phyloP scores from a whole-genome alignment of 2,797 vertebrate species.

The Catharus ustulatus region DNA sequence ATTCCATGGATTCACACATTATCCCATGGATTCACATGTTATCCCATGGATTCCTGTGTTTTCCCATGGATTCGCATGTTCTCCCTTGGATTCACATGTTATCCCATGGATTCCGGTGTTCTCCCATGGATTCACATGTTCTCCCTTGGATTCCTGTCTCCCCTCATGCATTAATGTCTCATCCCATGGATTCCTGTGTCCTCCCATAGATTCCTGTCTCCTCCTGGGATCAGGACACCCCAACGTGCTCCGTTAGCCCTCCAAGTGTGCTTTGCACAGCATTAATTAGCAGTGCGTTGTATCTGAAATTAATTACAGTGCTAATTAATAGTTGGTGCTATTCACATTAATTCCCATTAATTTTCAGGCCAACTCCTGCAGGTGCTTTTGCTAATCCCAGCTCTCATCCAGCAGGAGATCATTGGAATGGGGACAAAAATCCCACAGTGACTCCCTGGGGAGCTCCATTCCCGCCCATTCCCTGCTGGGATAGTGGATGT shows the following conservation, averaged over 20 bases:
- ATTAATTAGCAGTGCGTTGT: neutral
- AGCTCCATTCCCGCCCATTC: neutral
- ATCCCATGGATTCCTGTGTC: too few species aligned
- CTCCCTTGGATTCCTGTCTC: neutral
- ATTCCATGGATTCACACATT: neutral
- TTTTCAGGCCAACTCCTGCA: neutral
- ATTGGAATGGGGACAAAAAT: neutral
- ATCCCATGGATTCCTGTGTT: too few species aligned
- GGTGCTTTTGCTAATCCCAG: neutral
- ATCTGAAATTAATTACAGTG: neutral
- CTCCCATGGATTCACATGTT: accelerated
- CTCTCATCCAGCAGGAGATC: neutral
- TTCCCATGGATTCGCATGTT: accelerated
- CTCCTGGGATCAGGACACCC: neutral
- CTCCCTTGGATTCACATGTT: neutral
- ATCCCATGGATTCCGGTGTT: too few species aligned
- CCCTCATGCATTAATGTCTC: too few species aligned
- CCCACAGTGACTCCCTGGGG: neutral
- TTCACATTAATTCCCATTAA: neutral
- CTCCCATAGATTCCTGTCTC: neutral
- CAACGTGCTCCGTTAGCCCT: accelerated
- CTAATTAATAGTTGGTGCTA: constrained; percentile 5
- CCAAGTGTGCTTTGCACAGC: accelerated
- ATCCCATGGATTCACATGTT: too few species aligned
- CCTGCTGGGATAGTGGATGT: neutral